These are phyloP conservation scores for Pristionchus mayeri DNA, from an alignment of 2,888 invertebrate species.

Conservation along the genomic window DNA sequence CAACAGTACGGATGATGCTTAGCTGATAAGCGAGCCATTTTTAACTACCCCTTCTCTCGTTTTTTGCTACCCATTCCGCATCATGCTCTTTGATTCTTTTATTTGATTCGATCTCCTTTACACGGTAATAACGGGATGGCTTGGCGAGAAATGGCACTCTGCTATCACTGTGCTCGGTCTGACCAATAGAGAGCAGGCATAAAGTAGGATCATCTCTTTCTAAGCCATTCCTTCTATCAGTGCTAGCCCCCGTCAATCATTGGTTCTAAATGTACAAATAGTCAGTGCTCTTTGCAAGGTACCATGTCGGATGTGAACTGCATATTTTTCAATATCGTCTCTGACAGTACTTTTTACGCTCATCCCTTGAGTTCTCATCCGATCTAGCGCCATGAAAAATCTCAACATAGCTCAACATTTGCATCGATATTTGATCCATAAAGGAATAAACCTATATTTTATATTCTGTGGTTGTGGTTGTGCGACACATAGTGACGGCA, in stretches of 20 bases:
- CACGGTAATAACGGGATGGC: not conserved
- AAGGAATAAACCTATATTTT: not conserved
- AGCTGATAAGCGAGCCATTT: not conserved
- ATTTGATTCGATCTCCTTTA: not conserved
- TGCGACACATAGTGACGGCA: not conserved
- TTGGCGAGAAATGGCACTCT: no score
- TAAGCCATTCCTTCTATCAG: not conserved
- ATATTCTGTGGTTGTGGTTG: not conserved
- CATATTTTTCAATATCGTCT: no score
- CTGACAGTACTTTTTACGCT: no score
- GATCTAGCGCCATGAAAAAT: no score
- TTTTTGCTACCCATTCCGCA: not conserved
- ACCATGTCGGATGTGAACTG: no score
- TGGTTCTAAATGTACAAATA: not conserved
- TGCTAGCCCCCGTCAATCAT: not conserved
- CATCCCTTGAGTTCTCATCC: no score
- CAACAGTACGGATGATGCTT: no score
- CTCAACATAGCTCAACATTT: not conserved
- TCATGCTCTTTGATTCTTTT: no score
- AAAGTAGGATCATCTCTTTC: no score
- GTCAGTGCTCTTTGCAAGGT: slow-evolving; percentile 2
- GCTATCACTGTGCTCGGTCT: no score
- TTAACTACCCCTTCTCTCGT: not conserved
- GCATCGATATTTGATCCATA: not conserved
- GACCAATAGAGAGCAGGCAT: no score